phyloP scores from a whole-genome alignment of 92 coral and sea anemone species.

The Zoanthus sociatus region DNA sequence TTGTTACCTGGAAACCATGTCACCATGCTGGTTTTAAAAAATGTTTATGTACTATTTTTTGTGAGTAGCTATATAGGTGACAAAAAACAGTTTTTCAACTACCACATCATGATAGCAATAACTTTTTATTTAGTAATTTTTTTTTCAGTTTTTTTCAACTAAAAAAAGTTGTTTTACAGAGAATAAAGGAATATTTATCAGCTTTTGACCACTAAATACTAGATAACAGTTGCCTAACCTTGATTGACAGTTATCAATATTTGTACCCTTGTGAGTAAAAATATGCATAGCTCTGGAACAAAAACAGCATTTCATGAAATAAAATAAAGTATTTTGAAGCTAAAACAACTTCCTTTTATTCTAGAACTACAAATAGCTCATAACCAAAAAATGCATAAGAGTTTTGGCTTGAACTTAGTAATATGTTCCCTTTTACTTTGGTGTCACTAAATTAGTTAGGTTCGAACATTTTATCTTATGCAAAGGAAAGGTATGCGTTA shows the following conservation, averaged over 20 bases:
- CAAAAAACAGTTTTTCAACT: neutral
- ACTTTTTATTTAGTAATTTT: neutral
- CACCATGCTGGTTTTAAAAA: neutral
- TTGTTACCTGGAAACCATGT: slow-evolving; percentile 2
- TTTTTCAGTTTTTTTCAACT: neutral
- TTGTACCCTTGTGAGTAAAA: slow-evolving; percentile 1
- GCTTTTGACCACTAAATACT: neutral
- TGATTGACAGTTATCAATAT: neutral
- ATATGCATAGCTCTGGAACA: neutral
- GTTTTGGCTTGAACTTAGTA: too few species aligned
- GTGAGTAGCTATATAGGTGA: neutral
- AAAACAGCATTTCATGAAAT: neutral
- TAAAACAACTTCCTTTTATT: slow-evolving; percentile 7
- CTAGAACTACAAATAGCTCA: neutral
- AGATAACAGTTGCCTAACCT: neutral
- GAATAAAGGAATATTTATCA: neutral
- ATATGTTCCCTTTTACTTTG: too few species aligned
- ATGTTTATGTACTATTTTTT: neutral
- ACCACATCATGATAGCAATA: neutral
- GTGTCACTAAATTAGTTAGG: too few species aligned
- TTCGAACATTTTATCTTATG: too few species aligned
- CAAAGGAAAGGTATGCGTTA: too few species aligned
- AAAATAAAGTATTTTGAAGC: slow-evolving; percentile 3
- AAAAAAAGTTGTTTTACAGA: neutral
- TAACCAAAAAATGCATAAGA: neutral